These are phyloP conservation scores for Dicyrtomina minuta DNA, from an alignment of 2,888 invertebrate species.

Conservation along the genomic window DNA sequence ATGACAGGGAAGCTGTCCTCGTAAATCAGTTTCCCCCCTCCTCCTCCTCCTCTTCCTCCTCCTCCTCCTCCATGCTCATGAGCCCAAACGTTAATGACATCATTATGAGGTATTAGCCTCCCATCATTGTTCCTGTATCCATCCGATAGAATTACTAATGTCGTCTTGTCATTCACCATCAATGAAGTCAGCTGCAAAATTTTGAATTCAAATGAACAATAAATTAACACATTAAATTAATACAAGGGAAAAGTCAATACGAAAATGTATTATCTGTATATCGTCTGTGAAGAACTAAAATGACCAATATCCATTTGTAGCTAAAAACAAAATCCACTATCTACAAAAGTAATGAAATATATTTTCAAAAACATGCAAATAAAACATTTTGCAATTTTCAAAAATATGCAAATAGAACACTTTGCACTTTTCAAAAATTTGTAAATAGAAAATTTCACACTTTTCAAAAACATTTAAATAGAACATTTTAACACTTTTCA, in stretches of 20 bases:
- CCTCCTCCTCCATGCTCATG: conserved; percentile 1
- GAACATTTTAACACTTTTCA: too few relatives aligned
- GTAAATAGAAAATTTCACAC: too few relatives aligned
- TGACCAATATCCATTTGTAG: too few relatives aligned
- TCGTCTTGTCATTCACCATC: conserved; percentile 15
- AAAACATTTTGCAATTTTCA: too few relatives aligned
- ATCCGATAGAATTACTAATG: conserved; percentile 24
- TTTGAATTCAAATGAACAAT: background rate
- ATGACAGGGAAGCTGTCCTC: conserved; percentile 37
- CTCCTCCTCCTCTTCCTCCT: background rate
- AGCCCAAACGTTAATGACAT: conserved; percentile 21
- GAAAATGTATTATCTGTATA: background rate
- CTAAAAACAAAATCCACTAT: too few relatives aligned
- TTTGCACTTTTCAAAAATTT: too few relatives aligned
- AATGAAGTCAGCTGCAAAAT: conserved; percentile 25
- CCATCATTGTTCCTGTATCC: conserved; percentile 11
- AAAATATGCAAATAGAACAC: too few relatives aligned
- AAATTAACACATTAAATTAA: too few relatives aligned
- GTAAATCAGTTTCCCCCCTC: conserved; percentile 11
- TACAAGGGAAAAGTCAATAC: background rate
- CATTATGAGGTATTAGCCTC: background rate
- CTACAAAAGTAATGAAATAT: too few relatives aligned
- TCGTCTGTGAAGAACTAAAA: too few relatives aligned
- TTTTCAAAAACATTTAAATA: too few relatives aligned
- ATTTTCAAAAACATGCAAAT: too few relatives aligned